Conservation (phyloP, 2,888 invertebrate species). For the Rugalucina vietnamica region DNA sequence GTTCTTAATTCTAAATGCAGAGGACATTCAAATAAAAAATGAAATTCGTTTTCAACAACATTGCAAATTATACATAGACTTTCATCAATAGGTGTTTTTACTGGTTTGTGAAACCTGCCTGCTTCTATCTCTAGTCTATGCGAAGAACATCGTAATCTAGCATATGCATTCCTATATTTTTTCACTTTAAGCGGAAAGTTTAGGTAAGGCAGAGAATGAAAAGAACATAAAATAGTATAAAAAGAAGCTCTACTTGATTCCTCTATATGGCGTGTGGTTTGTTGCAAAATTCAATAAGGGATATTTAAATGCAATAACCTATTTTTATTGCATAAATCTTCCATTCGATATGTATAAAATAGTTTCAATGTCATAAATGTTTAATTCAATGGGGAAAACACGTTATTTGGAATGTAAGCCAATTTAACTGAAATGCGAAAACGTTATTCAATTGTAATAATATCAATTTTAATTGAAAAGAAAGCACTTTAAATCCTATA, state of each 20-base stretch:
- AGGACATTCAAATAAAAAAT: not conserved
- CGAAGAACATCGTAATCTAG: not conserved
- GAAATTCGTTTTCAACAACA: not conserved
- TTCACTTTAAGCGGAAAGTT: not conserved
- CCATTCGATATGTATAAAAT: no score
- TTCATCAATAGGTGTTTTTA: not conserved
- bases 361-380: no score
- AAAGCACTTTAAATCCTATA: no score
- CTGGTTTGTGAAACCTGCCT: not conserved
- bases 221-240: not conserved
- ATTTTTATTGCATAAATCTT: no score
- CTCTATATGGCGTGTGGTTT: no score
- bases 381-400: no score
- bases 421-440: no score
- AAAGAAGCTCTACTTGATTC: not conserved
- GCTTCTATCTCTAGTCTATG: not conserved
- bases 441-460: no score
- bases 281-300: no score
- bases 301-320: no score
- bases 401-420: no score
- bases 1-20: not conserved
- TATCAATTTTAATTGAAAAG: no score
- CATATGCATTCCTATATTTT: not conserved
- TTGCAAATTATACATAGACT: not conserved
- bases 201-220: not conserved